phyloP scores from a whole-genome alignment of 2,113 vertebrate species.

The Delphinus delphis region DNA sequence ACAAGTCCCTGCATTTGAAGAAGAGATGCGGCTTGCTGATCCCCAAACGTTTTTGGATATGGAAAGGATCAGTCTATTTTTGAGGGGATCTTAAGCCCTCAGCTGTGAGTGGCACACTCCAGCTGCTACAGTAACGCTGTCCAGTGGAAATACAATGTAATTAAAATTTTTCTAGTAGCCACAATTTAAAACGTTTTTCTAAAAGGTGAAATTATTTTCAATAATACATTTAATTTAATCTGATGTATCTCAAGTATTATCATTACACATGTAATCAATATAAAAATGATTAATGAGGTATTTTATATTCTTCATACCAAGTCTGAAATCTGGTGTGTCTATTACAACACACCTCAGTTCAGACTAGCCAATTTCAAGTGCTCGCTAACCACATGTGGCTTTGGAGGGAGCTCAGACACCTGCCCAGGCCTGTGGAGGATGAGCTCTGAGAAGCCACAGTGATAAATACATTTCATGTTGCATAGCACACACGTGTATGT shows the following conservation, averaged over 20 bases:
- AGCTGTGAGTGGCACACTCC: neutral
- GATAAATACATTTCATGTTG: neutral
- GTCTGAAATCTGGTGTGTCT: slow-evolving; percentile 2
- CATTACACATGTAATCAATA: slow-evolving; percentile 22
- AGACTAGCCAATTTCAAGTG: slow-evolving; percentile 16
- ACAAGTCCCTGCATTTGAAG: neutral
- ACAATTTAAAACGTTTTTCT: neutral
- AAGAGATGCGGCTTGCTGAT: neutral
- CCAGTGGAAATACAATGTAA: neutral
- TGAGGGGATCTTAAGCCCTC: neutral
- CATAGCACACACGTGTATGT: neutral
- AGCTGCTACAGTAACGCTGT: neutral
- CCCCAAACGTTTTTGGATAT: neutral
- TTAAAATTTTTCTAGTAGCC: neutral
- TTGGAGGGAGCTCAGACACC: slow-evolving; percentile 18
- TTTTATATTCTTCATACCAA: neutral
- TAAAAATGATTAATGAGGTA: slow-evolving; percentile 15
- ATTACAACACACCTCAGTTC: slow-evolving; percentile 9
- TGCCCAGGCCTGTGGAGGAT: neutral
- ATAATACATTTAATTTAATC: neutral
- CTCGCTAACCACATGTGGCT: neutral
- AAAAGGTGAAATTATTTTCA: neutral
- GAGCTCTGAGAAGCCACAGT: neutral
- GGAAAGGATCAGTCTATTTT: neutral
- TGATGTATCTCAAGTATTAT: neutral